A percentile compares a stretch with the other conserved stretches of the same genome.
Evolutionary conservation across 2,113 vertebrate species (phyloP).

Genomic region (Zosterops pallidus): DNA sequence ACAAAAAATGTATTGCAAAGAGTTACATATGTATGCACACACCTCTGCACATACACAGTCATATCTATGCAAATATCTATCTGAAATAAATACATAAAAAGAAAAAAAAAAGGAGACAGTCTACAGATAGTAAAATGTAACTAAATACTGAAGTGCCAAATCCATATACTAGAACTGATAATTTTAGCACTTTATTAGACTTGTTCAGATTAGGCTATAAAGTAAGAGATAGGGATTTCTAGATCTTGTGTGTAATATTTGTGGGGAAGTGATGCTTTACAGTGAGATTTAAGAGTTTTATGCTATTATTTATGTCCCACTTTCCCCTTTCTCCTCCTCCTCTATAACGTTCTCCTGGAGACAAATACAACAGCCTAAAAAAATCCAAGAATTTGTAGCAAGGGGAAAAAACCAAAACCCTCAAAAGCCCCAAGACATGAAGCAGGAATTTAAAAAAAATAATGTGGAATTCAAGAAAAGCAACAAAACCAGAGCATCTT

Average conservation of each 20-base stretch:
- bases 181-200: background rate
- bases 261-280: background rate
- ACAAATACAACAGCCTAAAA: background rate
- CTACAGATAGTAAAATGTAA: background rate
- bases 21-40: background rate
- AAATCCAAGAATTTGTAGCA: background rate
- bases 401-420: fast-evolving
- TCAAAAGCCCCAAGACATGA: background rate
- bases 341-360: background rate
- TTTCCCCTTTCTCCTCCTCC: background rate
- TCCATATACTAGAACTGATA: background rate
- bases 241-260: background rate
- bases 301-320: background rate
- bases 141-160: background rate
- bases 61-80: background rate
- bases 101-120: background rate
- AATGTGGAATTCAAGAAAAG: background rate
- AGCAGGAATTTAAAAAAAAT: background rate
- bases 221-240: background rate
- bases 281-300: background rate
- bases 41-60: background rate
- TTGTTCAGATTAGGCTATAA: background rate
- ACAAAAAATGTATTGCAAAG: background rate
- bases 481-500: background rate
- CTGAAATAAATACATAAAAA: background rate